Evolutionary conservation across 37 sponge, comb jelly and placozoan genomes (phyloP).

Genomic region (Diacarnus erythraeanus): DNA sequence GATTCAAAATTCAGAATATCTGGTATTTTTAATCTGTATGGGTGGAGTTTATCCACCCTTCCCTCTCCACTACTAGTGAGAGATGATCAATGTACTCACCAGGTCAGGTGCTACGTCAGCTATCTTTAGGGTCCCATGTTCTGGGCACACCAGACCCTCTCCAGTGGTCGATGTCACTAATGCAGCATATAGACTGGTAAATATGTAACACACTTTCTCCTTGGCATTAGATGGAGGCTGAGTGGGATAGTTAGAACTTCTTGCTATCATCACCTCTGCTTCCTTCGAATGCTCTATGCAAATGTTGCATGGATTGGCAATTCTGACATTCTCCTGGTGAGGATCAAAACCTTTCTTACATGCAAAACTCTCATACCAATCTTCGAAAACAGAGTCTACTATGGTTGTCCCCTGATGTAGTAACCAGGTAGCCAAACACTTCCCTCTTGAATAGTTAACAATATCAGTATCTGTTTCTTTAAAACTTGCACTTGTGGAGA

Average conservation of each 20-base stretch:
- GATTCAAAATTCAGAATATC: no score
- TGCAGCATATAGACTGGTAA: slow-evolving; percentile 38
- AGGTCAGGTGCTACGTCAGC: slow-evolving; percentile 76
- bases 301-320: slow-evolving; percentile 39
- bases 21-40: no score
- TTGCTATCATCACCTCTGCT: neutral
- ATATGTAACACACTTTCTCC: slow-evolving; percentile 39
- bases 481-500: neutral
- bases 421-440: slow-evolving; percentile 72
- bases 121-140: slow-evolving; percentile 46
- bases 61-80: no score
- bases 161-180: neutral
- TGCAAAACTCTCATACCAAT: slow-evolving; percentile 87
- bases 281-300: slow-evolving; percentile 14
- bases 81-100: slow-evolving; percentile 31
- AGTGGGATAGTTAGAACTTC: neutral
- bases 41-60: no score
- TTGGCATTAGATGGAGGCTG: neutral
- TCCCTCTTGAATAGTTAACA: neutral
- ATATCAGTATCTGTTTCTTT: neutral
- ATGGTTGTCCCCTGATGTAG: slow-evolving; percentile 62
- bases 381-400: slow-evolving; percentile 76
- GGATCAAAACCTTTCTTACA: slow-evolving; percentile 30
- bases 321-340: neutral
- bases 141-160: slow-evolving; percentile 35